Conservation (phyloP, 1,140 invertebrate genomes). For the Polypedilum vanderplanki region DNA sequence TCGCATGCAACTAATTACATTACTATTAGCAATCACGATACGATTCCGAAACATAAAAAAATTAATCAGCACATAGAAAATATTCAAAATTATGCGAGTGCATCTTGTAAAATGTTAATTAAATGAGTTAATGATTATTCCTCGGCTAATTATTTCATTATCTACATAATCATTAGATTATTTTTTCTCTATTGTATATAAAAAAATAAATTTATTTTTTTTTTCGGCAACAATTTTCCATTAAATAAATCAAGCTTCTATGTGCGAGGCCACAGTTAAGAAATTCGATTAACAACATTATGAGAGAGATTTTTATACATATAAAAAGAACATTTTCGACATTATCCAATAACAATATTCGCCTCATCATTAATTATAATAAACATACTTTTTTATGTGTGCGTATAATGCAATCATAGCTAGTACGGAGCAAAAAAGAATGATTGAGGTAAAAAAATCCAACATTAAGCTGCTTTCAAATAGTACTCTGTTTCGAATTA, state of each 20-base stretch:
- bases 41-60: background rate
- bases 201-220: too few relatives aligned
- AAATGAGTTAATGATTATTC: background rate
- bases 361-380: slow-evolving; percentile 19
- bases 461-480: slow-evolving; percentile 19
- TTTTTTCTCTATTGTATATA: too few relatives aligned
- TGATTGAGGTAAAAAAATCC: background rate
- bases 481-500: background rate
- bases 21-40: background rate
- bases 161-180: too few relatives aligned
- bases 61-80: background rate
- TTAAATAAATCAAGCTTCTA: slow-evolving; percentile 7
- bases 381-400: background rate
- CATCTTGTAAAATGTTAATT: slow-evolving; percentile 27
- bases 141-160: background rate
- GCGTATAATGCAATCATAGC: background rate
- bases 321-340: background rate
- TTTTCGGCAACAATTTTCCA: slow-evolving; percentile 18
- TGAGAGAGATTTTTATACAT: background rate
- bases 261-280: background rate
- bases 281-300: background rate
- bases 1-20: slow-evolving; percentile 18
- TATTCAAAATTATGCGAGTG: slow-evolving; percentile 11
- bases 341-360: slow-evolving; percentile 14
- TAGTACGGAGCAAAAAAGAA: background rate